Base-by-base conservation (phyloP, 2,888 invertebrate genomes). In the Drosophila colorata region DNA sequence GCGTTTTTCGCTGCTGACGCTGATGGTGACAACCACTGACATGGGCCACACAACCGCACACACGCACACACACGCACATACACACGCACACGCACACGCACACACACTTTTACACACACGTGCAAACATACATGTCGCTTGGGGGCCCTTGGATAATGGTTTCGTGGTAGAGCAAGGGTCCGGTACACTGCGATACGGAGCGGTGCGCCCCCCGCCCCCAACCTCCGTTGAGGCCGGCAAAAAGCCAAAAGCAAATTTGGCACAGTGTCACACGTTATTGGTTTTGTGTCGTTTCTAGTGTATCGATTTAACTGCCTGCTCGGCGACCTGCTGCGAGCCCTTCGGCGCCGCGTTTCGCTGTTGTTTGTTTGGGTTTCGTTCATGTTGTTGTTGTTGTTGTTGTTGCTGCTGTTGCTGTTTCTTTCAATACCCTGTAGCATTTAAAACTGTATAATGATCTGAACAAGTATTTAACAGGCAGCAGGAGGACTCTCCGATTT, bases 11-110 rank as follows among this genome's bases (percentile, higher is more conserved):
- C 52, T 60, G 64, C 57, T 80, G 69, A 69, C 71, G 79, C 72
- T 83, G 81, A 81, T 78, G 78, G 78, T 81, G 88, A 87, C 87
- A 86, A 69, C 74, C 80, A 74, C 74, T 80, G 83, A 85, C 85
- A 87, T 76, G 78, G 52, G 61, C 44, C 46, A 53, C 58, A 59
- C 46, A 55, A 60, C 43, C 52, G 59, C 65, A 48, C 48, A n/a
- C 20, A 37, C 37, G 16, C 35, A 20, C 14, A 41, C 47, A 38
- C 31, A 35, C 38, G n/a, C n/a, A n/a, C n/a, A n/a, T n/a, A 14
- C 13, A 14, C 14, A 38, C 43, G n/a, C 41, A 8, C 18, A 40
- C 23, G 66, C 53, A 68, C 63, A 46, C 52, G 60, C 31, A 40
- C 23, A 44, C 23, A 67, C 53, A 63, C 63, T n/a, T 25, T 46